Conservation (phyloP, 2,888 invertebrate genomes). For the Caenorhabditis angaria region DNA sequence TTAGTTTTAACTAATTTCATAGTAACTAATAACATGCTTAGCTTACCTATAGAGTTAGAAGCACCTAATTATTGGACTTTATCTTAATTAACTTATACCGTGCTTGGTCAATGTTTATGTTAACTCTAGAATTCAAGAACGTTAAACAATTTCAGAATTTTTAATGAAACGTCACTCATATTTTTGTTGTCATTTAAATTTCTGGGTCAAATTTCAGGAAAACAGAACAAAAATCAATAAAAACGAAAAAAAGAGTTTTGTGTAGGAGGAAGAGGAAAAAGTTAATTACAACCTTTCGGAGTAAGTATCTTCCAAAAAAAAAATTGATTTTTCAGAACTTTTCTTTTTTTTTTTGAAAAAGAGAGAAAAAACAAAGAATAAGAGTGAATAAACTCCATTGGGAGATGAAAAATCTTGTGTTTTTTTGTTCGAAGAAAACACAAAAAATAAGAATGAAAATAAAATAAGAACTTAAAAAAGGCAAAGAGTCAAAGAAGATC, state of each 20-base stretch:
- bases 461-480: neutral
- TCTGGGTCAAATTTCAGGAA: no score
- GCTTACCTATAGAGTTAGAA: no score
- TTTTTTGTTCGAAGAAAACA: neutral
- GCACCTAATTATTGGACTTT: no score
- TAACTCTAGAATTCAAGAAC: no score
- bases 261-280: neutral
- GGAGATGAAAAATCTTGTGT: neutral
- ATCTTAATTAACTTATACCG: no score
- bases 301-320: neutral
- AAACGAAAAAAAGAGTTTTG: neutral
- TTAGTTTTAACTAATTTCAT: no score
- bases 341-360: neutral
- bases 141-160: no score
- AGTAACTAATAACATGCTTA: no score
- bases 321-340: neutral
- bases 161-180: no score
- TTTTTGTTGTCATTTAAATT: no score
- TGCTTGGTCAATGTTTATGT: no score
- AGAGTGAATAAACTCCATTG: neutral
- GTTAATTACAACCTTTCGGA: neutral
- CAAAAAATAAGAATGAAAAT: neutral
- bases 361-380: neutral
- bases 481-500: neutral
- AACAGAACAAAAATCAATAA: neutral